Percentiles rank a stretch among this genome's conserved stretches.
phyloP scores from a whole-genome alignment of 2,113 vertebrate species.

The Lethenteron camtschaticum region DNA sequence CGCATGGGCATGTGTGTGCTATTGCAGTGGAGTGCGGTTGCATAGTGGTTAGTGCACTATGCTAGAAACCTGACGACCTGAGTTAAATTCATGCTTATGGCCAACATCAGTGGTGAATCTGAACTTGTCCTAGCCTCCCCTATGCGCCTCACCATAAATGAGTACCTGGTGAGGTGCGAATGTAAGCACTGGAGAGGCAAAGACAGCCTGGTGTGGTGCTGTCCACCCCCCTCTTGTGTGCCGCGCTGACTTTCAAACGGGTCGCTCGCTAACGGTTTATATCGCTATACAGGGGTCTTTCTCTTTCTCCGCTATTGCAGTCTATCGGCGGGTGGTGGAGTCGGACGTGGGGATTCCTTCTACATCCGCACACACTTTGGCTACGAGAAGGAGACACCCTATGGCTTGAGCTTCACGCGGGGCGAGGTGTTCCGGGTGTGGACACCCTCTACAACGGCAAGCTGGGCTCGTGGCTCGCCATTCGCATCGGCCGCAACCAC shows the following conservation, averaged over 20 bases:
- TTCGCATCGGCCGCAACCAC: conserved; percentile 58
- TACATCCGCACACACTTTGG: conserved; percentile 84
- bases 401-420: conserved; percentile 44
- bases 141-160: too few species aligned
- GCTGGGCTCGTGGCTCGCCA: conserved; percentile 52
- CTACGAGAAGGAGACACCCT: conserved; percentile 34
- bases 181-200: too few species aligned
- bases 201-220: background rate
- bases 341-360: conserved; percentile 63
- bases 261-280: background rate
- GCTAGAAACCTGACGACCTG: too few species aligned
- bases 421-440: conserved; percentile 77
- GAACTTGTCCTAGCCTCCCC: too few species aligned
- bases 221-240: too few species aligned
- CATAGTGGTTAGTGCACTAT: too few species aligned
- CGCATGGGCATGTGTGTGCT: too few species aligned
- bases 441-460: conserved; percentile 60
- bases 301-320: conserved; percentile 20
- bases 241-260: background rate
- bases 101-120: too few species aligned
- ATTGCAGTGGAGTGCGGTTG: too few species aligned
- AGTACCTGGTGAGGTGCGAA: too few species aligned
- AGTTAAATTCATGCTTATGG: too few species aligned
- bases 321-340: conserved; percentile 62
- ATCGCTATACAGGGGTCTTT: background rate